These are phyloP conservation scores for Phyllotreta cruciferae DNA, from an alignment of 2,888 invertebrate genomes.

Conservation along the genomic window DNA sequence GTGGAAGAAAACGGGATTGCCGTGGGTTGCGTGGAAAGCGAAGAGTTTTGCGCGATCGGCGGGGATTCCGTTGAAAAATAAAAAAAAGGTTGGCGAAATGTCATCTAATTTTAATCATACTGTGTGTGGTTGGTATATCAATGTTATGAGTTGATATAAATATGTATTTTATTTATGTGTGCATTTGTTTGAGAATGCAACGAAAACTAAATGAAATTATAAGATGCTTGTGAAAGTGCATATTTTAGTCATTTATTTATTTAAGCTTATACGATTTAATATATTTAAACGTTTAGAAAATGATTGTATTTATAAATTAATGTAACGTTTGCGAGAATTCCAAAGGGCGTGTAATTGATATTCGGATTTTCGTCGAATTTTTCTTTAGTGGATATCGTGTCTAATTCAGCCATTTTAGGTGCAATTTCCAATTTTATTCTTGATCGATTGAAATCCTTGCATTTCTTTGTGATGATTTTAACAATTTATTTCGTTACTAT, in stretches of 20 bases:
- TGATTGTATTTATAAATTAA: conserved; percentile 23
- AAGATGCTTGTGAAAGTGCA: conserved; percentile 27
- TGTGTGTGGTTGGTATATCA: conserved; percentile 63
- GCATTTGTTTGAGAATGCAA: conserved; percentile 63
- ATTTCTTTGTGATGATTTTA: too few species aligned
- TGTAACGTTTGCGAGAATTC: conserved; percentile 5
- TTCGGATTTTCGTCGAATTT: conserved; percentile 13
- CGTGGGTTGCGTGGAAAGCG: conserved; percentile 4
- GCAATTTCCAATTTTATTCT: too few species aligned
- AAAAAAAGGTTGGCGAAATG: conserved; percentile 47
- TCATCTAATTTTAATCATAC: conserved; percentile 59
- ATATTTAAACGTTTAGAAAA: conserved; percentile 16
- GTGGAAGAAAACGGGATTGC: conserved; percentile 56
- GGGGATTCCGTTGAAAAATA: conserved; percentile 28
- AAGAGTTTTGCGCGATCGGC: conserved; percentile 5
- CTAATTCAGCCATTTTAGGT: conserved; percentile 9
- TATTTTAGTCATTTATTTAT: conserved; percentile 40
- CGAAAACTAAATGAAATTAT: conserved; percentile 29
- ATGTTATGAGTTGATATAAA: conserved; percentile 61
- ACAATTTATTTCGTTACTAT: too few species aligned
- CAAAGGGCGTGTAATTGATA: conserved; percentile 18
- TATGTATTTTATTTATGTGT: conserved; percentile 49
- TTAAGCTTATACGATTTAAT: conserved; percentile 25
- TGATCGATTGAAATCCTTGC: too few species aligned
- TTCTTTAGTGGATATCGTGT: not conserved